Base-by-base conservation (phyloP, 2,888 invertebrate genomes). In the Pachydiplax longipennis region DNA sequence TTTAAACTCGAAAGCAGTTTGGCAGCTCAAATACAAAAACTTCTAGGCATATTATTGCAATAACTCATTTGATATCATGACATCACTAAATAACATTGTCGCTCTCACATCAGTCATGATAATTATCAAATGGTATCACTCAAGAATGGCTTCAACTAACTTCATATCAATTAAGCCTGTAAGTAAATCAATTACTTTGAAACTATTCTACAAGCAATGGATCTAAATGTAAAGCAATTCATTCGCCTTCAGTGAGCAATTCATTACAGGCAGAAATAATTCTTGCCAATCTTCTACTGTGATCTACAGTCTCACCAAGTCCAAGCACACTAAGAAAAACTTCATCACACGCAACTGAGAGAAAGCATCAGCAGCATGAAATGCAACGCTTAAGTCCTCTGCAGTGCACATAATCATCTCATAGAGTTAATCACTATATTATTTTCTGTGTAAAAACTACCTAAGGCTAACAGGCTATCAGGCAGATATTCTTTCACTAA, bases 121-220 rank as follows among this genome's bases (percentile, higher is more conserved):
- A 25, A 73, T 73, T 25, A 73, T 13, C 25, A 31, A 73, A 73
- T 31, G 73, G 12, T 73, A 73, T 73, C 31, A 31, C 73, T 73
- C 73, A 73, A 31, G 13, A 73, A 73, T 13, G 15, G 73, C 25
- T 31, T 73, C 73, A 73, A 73, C 73, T 73, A 73, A 73, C 73
- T 73, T 73, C 25, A 10, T 73, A 31, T 73, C 5, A 73, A 65
- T 13, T 73, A 73, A 73, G 73, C 73, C 73, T 73, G 73, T 73
- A 73, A 73, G 31, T 73, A 73, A 61, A 40, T 12, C 65, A 37
- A 61, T 65, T n/a, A 87, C 61, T 87, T 61, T 61, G n/a, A 31
- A 37, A 87, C 40, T 61, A 87, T 25, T 87, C 61, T 87, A 61
- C 58, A 87, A 87, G 61, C 87, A 65, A 37, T 61, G 22, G 37